These are phyloP conservation scores for Drosophila eugracilis DNA, from an alignment of 1,140 invertebrate genomes.

Conservation along the genomic window DNA sequence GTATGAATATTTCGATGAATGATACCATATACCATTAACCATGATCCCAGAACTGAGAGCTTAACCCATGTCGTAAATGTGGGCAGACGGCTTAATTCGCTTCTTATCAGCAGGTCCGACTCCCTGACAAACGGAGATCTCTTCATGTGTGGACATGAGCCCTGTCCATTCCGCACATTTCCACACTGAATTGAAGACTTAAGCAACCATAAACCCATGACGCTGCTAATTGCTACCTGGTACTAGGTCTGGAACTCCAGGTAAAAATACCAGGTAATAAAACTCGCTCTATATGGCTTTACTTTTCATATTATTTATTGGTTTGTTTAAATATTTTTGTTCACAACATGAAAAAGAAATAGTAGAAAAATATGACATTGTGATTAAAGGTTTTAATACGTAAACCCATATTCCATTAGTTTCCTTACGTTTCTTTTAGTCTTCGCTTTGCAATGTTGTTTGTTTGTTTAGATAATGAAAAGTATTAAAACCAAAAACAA, in stretches of 20 bases:
- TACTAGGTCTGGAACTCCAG: slow-evolving; percentile 24
- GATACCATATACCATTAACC: too few species aligned
- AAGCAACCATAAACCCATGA: slow-evolving; percentile 17
- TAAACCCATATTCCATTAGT: slow-evolving; percentile 67
- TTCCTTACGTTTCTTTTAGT: slow-evolving; percentile 51
- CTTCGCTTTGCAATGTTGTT: slow-evolving; percentile 61
- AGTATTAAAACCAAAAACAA: slow-evolving; percentile 15
- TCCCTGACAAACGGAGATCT: slow-evolving; percentile 16
- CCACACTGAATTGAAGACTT: not conserved
- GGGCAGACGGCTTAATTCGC: slow-evolving; percentile 8
- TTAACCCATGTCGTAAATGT: slow-evolving; percentile 31
- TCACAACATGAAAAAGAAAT: slow-evolving; percentile 81
- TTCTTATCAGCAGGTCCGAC: slow-evolving; percentile 22
- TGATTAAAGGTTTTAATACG: slow-evolving; percentile 56
- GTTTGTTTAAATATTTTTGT: slow-evolving; percentile 47
- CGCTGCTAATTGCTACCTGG: slow-evolving; percentile 55
- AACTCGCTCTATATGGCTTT: slow-evolving; percentile 5
- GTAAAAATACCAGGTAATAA: slow-evolving; percentile 36
- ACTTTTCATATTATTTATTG: slow-evolving; percentile 47
- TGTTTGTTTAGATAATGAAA: slow-evolving; percentile 24
- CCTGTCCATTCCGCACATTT: slow-evolving; percentile 7
- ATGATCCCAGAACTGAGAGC: slow-evolving; percentile 12
- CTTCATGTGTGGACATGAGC: slow-evolving; percentile 14
- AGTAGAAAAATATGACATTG: slow-evolving; percentile 79
- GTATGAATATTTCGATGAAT: slow-evolving; percentile 19